Base-by-base conservation (phyloP, 1,140 invertebrate species). In the Caenorhabditis remanei region DNA sequence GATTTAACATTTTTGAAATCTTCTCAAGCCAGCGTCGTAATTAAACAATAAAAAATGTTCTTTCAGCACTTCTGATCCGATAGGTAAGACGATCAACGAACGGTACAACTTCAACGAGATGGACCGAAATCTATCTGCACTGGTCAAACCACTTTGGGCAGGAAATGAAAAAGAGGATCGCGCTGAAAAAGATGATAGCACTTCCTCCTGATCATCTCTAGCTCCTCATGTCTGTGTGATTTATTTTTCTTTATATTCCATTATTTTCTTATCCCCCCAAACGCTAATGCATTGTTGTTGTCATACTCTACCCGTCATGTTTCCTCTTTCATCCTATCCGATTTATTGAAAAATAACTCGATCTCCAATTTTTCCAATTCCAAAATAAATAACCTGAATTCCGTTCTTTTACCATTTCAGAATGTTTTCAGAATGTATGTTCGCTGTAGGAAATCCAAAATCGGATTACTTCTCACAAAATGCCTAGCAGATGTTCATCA, bases 111-210 rank as follows among this genome's bases (percentile, higher is more conserved):
- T 84, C 19, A 43, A 58, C 55, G 83, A 84, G 19, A 58, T 63
- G 55, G 83, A 84, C 55, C 83, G 83, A 11, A 84, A 61, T 61
- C 83, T 61, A 8, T 58, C 55, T 14, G 83, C 83, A 61, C 58
- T 84, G 83, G 83, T 63, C 55, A 84, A 84, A 84, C 83, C 83
- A 43, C 83, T 84, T 84, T 84, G 83, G 83, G 83, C 83, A 14
- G 83, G 83, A 11, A 84, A n/a, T 63, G 83, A 84, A 24, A 84
- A 84, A 84, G 71, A 79, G 24, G 71, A 79, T 32, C 46, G 71
- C 19, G 46, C 71, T 16, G 71, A 79, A 53, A 79, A 79, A n/a
- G 71, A 79, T n/a, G 71, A 79, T 21, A 79, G 71, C 40, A 79
- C 46, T 5, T 79, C 71, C 24, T 79, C 71, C 24, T 79, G 71